phyloP scores from a whole-genome alignment of 2,888 invertebrate species.

The Pyrrhosoma nymphula region DNA sequence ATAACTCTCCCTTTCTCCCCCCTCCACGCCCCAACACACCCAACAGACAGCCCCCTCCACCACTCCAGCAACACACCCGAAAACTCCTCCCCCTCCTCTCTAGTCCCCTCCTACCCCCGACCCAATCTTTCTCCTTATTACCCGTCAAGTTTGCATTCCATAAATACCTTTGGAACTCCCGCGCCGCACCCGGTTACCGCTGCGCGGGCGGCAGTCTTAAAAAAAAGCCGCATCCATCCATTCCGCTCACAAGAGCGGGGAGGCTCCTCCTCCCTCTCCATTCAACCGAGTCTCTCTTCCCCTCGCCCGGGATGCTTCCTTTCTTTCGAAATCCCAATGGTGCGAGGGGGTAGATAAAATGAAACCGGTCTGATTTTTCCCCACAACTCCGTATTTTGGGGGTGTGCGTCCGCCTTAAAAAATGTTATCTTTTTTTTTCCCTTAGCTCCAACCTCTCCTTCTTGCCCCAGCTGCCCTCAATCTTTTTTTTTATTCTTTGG shows the following conservation, averaged over 20 bases:
- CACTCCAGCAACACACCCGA: no score
- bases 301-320: not conserved
- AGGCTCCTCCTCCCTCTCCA: not conserved
- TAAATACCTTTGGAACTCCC: conserved; percentile 54
- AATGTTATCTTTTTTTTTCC: no score
- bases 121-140: conserved; percentile 23
- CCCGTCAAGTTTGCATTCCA: conserved; percentile 62
- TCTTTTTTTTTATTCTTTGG: no score
- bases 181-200: conserved; percentile 57
- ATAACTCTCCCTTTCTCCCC: not conserved
- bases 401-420: not conserved
- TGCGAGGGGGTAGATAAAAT: not conserved
- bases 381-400: not conserved
- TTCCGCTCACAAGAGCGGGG: not conserved
- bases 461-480: not conserved
- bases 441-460: not conserved
- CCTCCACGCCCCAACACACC: not conserved
- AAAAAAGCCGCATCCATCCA: not conserved
- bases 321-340: not conserved
- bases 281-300: not conserved
- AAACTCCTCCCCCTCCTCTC: not conserved
- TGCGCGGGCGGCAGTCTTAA: not conserved
- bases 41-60: no score
- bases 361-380: not conserved
- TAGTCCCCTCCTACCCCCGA: not conserved